phyloP scores from a whole-genome alignment of 1,140 invertebrate genomes.

The Bombus ignitus region DNA sequence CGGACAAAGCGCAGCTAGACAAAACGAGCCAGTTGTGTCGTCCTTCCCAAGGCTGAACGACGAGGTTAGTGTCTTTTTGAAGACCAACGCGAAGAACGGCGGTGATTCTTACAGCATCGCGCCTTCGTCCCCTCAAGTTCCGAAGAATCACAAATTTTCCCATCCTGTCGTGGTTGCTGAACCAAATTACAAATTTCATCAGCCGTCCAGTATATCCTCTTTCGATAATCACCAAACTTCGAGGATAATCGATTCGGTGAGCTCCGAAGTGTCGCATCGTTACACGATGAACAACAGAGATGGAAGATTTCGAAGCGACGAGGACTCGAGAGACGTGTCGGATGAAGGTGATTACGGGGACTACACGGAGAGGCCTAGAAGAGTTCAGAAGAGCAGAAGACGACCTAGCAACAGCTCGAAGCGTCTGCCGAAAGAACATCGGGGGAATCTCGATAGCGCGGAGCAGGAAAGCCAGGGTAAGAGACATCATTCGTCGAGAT shows the following conservation, averaged over 20 bases:
- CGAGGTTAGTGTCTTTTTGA: conserved; percentile 28
- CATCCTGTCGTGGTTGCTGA: conserved; percentile 73
- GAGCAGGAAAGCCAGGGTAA: conserved; percentile 66
- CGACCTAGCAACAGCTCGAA: conserved; percentile 69
- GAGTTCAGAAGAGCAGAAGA: conserved; percentile 72
- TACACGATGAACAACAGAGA: conserved; percentile 47
- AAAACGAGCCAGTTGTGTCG: conserved; percentile 30
- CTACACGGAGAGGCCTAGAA: conserved; percentile 71
- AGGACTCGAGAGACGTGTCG: conserved; percentile 70
- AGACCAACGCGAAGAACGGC: conserved; percentile 8
- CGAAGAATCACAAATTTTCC: conserved; percentile 46
- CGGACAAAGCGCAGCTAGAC: conserved; percentile 33
- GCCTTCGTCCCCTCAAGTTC: not conserved
- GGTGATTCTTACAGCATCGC: not conserved
- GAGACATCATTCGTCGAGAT: conserved; percentile 51
- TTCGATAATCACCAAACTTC: conserved; percentile 21
- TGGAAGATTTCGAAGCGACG: conserved; percentile 67
- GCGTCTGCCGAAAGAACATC: conserved; percentile 76
- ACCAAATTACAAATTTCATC: conserved; percentile 62
- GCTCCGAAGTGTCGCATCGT: conserved; percentile 30
- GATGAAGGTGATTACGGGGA: conserved; percentile 76
- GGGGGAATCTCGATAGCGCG: conserved; percentile 35
- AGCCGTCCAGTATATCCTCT: not conserved
- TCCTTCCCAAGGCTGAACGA: conserved; percentile 60
- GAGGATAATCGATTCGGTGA: conserved; percentile 22